These are phyloP conservation scores for Mustela erminea DNA, from an alignment of 2,797 vertebrate genomes.

Conservation along the genomic window DNA sequence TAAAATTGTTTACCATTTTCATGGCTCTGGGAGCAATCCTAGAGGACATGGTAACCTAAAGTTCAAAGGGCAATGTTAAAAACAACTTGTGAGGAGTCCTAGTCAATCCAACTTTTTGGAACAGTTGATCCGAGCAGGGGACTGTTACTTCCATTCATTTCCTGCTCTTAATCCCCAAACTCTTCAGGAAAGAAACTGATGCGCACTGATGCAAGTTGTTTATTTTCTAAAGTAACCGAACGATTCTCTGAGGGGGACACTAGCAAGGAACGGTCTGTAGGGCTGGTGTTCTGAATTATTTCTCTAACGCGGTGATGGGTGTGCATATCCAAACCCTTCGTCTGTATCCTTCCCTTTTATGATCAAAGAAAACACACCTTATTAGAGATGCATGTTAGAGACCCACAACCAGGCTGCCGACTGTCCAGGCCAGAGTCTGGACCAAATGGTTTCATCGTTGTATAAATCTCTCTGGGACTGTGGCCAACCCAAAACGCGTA, in stretches of 20 bases:
- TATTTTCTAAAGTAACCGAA: not conserved
- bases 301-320: not conserved
- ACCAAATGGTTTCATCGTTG: not conserved
- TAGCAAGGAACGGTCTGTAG: rapidly evolving
- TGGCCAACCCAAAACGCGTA: not conserved
- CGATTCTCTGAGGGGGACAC: not conserved
- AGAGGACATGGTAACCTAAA: not conserved
- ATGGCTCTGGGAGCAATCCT: not conserved
- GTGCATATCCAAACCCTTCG: not conserved
- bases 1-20: not conserved
- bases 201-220: not conserved
- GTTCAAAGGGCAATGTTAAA: not conserved
- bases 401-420: not conserved
- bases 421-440: not conserved
- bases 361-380: not conserved
- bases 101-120: not conserved
- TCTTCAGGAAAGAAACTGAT: not conserved
- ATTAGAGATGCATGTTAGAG: not conserved
- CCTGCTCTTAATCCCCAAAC: not conserved
- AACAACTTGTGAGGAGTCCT: not conserved
- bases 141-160: not conserved
- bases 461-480: not conserved
- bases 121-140: not conserved
- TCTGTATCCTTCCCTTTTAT: not conserved
- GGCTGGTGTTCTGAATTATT: not conserved